Evolutionary conservation across 2,888 invertebrate genomes (phyloP).

Genomic region (Cephus rjabovi): DNA sequence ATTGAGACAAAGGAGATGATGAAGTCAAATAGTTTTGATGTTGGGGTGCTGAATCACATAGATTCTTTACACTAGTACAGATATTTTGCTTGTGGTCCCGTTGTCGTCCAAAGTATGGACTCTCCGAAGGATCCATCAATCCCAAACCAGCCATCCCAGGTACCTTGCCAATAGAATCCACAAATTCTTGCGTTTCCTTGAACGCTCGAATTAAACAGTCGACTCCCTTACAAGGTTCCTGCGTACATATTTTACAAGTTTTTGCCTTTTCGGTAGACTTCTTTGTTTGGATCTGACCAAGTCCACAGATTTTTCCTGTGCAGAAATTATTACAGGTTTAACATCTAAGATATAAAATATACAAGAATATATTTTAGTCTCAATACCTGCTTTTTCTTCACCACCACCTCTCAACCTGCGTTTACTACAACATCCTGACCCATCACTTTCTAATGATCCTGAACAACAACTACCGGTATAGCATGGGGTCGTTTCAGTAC

Average conservation of each 20-base stretch:
- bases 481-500: conserved; percentile 10
- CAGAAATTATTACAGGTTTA: neutral
- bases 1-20: neutral
- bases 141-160: conserved; percentile 46
- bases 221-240: conserved; percentile 35
- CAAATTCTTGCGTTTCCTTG: conserved; percentile 43
- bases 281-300: neutral
- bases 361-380: conserved; percentile 11
- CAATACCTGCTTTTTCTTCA: conserved; percentile 12
- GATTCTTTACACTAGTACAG: no score
- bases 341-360: neutral
- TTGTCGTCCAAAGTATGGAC: conserved; percentile 43
- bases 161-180: conserved; percentile 45
- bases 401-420: conserved; percentile 45
- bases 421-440: conserved; percentile 14
- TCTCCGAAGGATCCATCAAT: conserved; percentile 44
- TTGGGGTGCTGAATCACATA: no score
- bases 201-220: conserved; percentile 42
- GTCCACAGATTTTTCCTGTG: neutral
- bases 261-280: neutral
- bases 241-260: conserved; percentile 20
- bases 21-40: neutral
- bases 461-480: conserved; percentile 17
- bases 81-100: conserved; percentile 1
- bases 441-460: conserved; percentile 6